Conservation (phyloP, 1,140 invertebrate species). For the Laupala kohalensis region DNA sequence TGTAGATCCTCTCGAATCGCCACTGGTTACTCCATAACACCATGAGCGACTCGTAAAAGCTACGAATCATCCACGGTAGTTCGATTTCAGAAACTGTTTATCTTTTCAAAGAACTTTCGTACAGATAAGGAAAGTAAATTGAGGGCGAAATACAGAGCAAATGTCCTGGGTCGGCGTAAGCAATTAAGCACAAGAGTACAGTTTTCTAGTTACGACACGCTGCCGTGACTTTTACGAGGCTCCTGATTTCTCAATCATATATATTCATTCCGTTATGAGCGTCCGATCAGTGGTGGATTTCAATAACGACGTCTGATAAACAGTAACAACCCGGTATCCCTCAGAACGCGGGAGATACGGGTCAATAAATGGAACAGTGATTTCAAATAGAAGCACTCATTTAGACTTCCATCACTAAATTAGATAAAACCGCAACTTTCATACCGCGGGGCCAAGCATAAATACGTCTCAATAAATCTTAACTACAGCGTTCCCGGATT, state of each 20-base stretch:
- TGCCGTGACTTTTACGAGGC: not conserved
- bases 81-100: not conserved
- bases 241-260: not conserved
- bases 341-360: not conserved
- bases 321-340: not conserved
- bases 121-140: not conserved
- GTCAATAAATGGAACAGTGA: not conserved
- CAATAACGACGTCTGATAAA: not conserved
- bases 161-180: not conserved
- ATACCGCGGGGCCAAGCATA: not conserved
- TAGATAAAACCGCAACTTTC: not conserved
- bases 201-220: not conserved
- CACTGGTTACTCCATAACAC: no score
- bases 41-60: no score
- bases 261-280: not conserved
- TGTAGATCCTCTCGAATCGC: no score
- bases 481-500: not conserved
- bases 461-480: not conserved
- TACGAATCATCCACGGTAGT: no score
- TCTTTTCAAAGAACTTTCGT: not conserved
- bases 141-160: not conserved
- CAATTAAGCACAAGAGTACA: not conserved
- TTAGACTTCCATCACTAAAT: not conserved
- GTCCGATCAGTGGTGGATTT: not conserved
- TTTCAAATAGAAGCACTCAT: not conserved